Percentiles rank a stretch among this genome's conserved stretches.
Conservation (phyloP, 1,140 invertebrate species). For the Muscidifurax raptorellus region DNA sequence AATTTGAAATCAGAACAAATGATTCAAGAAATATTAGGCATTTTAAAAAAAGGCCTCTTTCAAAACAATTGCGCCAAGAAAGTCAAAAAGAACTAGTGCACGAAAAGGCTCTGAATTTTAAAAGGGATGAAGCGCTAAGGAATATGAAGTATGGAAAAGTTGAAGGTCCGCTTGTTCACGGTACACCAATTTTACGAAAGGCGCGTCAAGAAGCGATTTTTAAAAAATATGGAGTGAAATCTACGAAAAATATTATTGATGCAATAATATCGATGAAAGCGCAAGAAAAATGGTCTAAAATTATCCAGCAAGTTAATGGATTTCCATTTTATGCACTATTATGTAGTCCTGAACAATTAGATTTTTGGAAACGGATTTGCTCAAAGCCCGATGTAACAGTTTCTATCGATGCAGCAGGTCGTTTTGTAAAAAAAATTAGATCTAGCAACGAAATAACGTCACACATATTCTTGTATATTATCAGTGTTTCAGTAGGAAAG, state of each 20-base stretch:
- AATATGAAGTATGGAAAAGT: neutral
- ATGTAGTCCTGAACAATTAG: neutral
- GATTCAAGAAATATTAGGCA: neutral
- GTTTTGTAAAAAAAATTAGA: slow-evolving; percentile 20
- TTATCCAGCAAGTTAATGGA: neutral
- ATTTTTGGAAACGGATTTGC: neutral
- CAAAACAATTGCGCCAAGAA: neutral
- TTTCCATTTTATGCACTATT: slow-evolving; percentile 7
- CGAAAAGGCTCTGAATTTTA: slow-evolving; percentile 2
- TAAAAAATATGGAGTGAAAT: neutral
- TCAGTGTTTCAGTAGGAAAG: slow-evolving; percentile 6
- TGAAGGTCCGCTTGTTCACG: slow-evolving; percentile 3
- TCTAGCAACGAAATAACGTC: neutral
- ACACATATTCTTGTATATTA: slow-evolving; percentile 11
- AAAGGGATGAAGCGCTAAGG: neutral
- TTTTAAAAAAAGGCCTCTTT: neutral
- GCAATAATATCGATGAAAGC: neutral
- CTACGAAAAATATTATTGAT: slow-evolving; percentile 7
- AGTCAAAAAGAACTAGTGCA: neutral
- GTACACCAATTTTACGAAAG: slow-evolving; percentile 18
- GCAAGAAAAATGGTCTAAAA: neutral
- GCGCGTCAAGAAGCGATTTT: neutral
- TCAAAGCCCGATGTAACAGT: neutral
- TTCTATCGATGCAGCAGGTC: slow-evolving; percentile 7
- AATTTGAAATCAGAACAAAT: neutral